Evolutionary conservation across 2,888 invertebrate species (phyloP).

Genomic region (Leucoptera coffeella): DNA sequence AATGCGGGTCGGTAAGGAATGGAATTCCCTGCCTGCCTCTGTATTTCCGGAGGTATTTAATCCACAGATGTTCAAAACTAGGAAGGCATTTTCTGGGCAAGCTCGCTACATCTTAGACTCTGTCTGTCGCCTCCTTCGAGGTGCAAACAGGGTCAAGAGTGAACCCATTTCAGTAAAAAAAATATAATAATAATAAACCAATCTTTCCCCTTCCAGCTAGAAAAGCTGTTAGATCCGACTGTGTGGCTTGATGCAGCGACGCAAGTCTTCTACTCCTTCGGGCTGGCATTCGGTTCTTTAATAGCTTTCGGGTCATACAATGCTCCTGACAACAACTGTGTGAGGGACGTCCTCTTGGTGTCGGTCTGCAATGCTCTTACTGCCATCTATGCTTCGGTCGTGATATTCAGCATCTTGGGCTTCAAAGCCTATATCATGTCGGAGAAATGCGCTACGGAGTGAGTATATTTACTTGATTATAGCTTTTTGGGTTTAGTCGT

Average conservation of each 20-base stretch:
- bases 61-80: no score
- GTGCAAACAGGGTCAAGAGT: no score
- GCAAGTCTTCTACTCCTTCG: constrained; percentile 95
- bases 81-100: no score
- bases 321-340: constrained; percentile 90
- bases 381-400: constrained; percentile 90
- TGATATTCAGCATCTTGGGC: constrained; percentile 91
- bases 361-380: constrained; percentile 90
- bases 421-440: constrained; percentile 93
- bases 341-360: constrained; percentile 83
- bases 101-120: no score
- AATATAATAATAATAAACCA: no score
- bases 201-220: constrained; percentile 55
- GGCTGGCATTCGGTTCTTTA: constrained; percentile 89
- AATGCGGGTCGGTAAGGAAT: no score
- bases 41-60: no score
- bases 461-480: no score
- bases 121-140: no score
- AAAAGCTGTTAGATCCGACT: constrained; percentile 77
- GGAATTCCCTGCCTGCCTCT: no score
- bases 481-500: no score
- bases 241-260: constrained; percentile 97
- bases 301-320: constrained; percentile 96
- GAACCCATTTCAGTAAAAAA: no score
- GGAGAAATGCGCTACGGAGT: constrained; percentile 67